Evolutionary conservation across 2,113 vertebrate genomes (phyloP), one percentile per base, ranked within the genome.

Genomic region (Diphyllodes magnificus): DNA sequence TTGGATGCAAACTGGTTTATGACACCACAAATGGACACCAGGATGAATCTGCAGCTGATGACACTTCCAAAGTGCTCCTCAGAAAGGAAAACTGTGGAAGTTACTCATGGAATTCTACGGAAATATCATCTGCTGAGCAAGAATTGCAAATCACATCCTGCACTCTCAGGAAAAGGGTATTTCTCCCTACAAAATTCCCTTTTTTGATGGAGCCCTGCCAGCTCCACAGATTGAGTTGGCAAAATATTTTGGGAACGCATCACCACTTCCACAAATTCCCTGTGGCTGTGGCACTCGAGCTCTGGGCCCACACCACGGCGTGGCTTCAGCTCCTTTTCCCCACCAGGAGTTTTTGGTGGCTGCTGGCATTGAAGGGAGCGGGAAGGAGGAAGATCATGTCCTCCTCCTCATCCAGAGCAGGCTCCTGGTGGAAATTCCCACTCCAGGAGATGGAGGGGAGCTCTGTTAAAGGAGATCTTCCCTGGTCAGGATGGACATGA

Each of bases 161-260:
- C 73, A 24, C n/a, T 85, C 80, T 54, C 50, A 57, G 65, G 33
- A 19, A 76, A 73, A 76, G 30, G 15, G 13, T 12, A 54, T 47
- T 92, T 92, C 37, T 76, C 35, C 23, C 33, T 66, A 11, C 25
- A 40, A 94, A 65, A 77, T 59, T 69, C 57, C 23, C 4, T 30
- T 56, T 85, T 88, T 31, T 22, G 13, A 60, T 8, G 33, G 79
- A 90, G 47, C 47, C 16, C 16, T 65, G 50, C 53, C 92, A 81
- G 27, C n/a, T 45, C 28, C 64, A 66, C 30, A 31, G 45, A 42
- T 59, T 30, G 17, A 12, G 8, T n/a, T 83, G 73, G 59, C 47
- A 69, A 94, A 96, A 47, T 81, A 78, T 78, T 89, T 82, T 82
- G 47, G 65, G 60, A 39, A 79, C 91, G 35, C 56, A 42, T 30